Evolutionary conservation across 2,113 vertebrate genomes (phyloP), one percentile per base, ranked within the genome.

Genomic region (Pluvianellus socialis): DNA sequence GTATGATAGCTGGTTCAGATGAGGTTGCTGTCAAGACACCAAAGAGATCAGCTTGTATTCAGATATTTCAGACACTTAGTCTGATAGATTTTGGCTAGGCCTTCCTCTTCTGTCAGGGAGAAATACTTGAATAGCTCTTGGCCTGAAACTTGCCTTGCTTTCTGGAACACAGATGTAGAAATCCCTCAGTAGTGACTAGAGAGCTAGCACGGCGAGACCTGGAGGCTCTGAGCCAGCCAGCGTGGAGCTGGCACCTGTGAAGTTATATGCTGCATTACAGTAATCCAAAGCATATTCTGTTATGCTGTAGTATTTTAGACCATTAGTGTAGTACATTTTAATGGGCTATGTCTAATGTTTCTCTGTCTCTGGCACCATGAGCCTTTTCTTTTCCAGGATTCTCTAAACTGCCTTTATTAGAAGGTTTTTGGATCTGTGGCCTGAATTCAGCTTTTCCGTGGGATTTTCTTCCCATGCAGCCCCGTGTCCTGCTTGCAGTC

Each of bases 161-260:
- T 91, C 83, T 93, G 95, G 92, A 84, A 55, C 50, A 23, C 92
- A 96, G 90, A 90, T 95, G 83, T 62, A 44, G 88, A 80, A 96
- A 86, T 93, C 65, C 23, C 47, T 80, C 38, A 38, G 49, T 49
- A 91, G 81, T 26, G 59, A 33, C 53, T 73, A 15, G 44, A 49
- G 53, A 45, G 53, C 49, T 67, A 49, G 58, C n/a, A 4, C 17
- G 52, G 68, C 3, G 50, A 79, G 94, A 95, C 75, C 94, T 83
- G 86, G 27, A 44, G 68, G 82, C 90, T 74, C 28, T 1, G 32
- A 52, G 92, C 93, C 88, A 94, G 55, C 50, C 76, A 23, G 90
- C 0, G 1, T 62, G 58, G 71, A 55, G 75, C 72, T 94, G 95
- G 86, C 90, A 94, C 95, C 92, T 93, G 86, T 17, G 56, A 38